Evolutionary conservation across 2,888 invertebrate genomes (phyloP).

Genomic region (Zygothrica quintamaculata): DNA sequence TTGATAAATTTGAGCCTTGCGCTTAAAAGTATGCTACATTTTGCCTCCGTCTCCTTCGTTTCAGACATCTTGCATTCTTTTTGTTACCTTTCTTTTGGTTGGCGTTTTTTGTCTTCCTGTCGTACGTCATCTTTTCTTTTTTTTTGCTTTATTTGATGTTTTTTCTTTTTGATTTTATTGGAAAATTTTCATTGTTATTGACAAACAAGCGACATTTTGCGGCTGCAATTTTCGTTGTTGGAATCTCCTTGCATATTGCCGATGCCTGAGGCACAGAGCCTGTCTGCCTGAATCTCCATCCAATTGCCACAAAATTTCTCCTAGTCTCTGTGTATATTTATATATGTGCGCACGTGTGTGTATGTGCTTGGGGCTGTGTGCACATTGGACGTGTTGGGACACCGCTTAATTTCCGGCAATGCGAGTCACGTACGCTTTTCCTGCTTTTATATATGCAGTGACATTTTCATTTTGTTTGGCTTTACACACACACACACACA

Average conservation of each 20-base stretch:
- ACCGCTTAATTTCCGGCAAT: slow-evolving; percentile 74
- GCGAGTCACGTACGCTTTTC: slow-evolving; percentile 72
- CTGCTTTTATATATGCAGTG: slow-evolving; percentile 71
- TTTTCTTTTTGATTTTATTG: slow-evolving; percentile 14
- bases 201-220: slow-evolving; percentile 71
- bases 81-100: too few relatives aligned
- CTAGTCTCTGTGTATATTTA: not conserved
- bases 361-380: slow-evolving; percentile 6
- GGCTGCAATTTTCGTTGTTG: slow-evolving; percentile 58
- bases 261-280: slow-evolving; percentile 30
- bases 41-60: too few relatives aligned
- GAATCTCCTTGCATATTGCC: slow-evolving; percentile 23
- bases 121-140: not conserved
- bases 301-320: not conserved
- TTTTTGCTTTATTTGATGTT: not conserved
- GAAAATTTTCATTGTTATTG: slow-evolving; percentile 62
- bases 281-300: slow-evolving; percentile 3
- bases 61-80: too few relatives aligned
- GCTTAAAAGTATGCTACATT: slow-evolving; percentile 24
- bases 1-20: not conserved
- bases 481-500: slow-evolving; percentile 39
- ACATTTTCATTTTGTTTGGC: slow-evolving; percentile 70
- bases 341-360: not conserved
- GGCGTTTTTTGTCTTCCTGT: not conserved
- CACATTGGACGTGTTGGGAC: slow-evolving; percentile 67